Base-by-base conservation (phyloP, 2,113 vertebrate species). In the Sigmodon hispidus region DNA sequence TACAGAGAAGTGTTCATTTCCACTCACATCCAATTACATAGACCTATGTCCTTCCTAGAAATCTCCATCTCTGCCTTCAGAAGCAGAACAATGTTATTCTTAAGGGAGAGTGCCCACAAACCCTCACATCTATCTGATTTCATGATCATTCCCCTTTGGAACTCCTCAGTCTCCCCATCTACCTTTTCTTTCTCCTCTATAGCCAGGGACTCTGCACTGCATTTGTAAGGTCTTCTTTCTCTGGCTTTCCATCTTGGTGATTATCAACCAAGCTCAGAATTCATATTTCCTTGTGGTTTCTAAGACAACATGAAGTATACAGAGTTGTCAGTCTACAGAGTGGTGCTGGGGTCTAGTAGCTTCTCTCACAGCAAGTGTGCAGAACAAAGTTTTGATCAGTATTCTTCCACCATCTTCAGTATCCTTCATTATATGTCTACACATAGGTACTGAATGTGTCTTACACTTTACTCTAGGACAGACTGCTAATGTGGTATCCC, bases 201-300 rank as follows among this genome's bases (percentile, higher is more conserved):
- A 4, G 0, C 70, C 75, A 43, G 16, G 67, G 36, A 16, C 21
- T 16, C 55, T 50, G 34, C 0, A 0, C 15, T 63, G 7, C 8
- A 83, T 86, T 72, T 89, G 31, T n/a, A 75, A 50, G 9, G 86
- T n/a, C 11, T n/a, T 73, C 55, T 70, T 75, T 92, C 22, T 92
- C 48, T 81, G 24, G 69, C 19, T 93, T 50, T 84, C 8, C 0
- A 59, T 13, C 17, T 63, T 29, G 2, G 0, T 1, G 29, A 6
- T 83, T 57, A 70, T 57, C 77, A 93, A 40, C 24, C 50, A 48
- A n/a, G 34, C 83, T 69, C 21, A 89, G 52, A 96, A 89, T 77
- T 43, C 59, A 22, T 7, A 5, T 57, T 67, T 65, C 63, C 48
- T 5, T 31, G 17, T 3, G 45, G 12, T 0, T 3, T 89, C 16